Percentiles rank a stretch among this genome's conserved stretches.
Conservation (phyloP, 2,113 vertebrate species). For the Chaetura pelagica region DNA sequence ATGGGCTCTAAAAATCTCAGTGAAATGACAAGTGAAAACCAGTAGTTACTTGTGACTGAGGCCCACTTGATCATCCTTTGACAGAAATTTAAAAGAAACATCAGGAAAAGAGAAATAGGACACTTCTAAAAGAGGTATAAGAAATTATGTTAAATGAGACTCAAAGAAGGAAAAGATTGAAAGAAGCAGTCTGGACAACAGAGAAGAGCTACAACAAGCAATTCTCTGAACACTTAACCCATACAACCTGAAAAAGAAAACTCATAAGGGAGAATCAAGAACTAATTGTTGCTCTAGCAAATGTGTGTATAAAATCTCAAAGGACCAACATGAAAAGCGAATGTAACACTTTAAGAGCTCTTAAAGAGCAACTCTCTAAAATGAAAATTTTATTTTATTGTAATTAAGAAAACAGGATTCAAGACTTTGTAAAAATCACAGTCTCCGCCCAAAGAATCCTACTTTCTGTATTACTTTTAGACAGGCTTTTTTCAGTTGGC, state of each 20-base stretch:
- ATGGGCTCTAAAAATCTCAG: background rate
- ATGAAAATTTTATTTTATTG: background rate
- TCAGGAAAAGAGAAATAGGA: background rate
- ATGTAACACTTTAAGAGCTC: background rate
- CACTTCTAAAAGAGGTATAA: background rate
- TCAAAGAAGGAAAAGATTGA: background rate
- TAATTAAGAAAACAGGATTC: background rate
- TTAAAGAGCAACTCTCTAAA: background rate
- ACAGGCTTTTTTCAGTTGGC: too few relatives aligned
- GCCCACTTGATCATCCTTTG: background rate
- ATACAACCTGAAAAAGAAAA: background rate
- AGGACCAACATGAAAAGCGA: background rate
- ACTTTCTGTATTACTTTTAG: background rate
- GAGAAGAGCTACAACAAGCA: background rate
- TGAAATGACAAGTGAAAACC: background rate
- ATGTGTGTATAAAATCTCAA: background rate
- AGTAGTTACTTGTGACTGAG: background rate
- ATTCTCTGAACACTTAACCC: background rate
- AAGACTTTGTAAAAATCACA: background rate
- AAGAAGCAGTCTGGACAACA: background rate
- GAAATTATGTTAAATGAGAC: background rate
- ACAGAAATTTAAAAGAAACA: background rate
- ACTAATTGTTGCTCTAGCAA: background rate
- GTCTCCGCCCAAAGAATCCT: background rate
- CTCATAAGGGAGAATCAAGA: background rate